Base-by-base conservation (phyloP, 2,797 vertebrate species). In the Gambusia yucatana region DNA sequence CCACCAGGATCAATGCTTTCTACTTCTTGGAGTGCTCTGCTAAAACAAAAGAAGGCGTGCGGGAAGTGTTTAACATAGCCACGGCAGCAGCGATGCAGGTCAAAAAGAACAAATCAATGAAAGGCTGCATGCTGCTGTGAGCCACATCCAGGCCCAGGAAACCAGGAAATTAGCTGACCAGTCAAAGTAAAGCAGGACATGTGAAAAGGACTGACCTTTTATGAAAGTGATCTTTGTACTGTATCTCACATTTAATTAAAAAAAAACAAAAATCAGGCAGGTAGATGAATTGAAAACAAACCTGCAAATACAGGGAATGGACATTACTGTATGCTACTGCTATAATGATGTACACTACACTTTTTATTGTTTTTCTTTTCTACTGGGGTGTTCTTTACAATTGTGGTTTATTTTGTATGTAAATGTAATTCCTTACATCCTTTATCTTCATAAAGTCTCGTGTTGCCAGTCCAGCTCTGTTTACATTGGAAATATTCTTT, bases 11-110 rank as follows among this genome's bases (percentile, higher is more conserved):
- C 93, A 96, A 94, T 0, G 98, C 98, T 86, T 99, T 99, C 3
- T 98, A 98, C 77, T 99, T 98, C 93, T 93, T 99, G 1, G 98
- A 99, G 92, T 99, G 98, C 90, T 99, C 98, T 0, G 98, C 98
- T 93, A 99, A 99, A 94, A 99, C 98, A 13, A 99, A 99, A 93
- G 98, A 99, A 0, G 98, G 98, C 0, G 98, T 99, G 86, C 96
- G 97, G 91, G 98, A 99, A 79, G 98, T 99, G 61, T 99, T 99
- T 0, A 98, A 99, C 95, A 97, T 99, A 98, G 98, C 98, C 90
- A 99, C 98, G 0, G 95, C 97, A 1, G 98, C 98, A 0, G 98
- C 97, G 0, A 95, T 99, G 91, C 98, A 99, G 94, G 98, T 99
- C 50, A 96, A 97, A 47, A 99, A 98, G 93, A 97, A 96, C 91